Evolutionary conservation across 2,888 invertebrate genomes (phyloP).

Genomic region (Apodemia mormo): DNA sequence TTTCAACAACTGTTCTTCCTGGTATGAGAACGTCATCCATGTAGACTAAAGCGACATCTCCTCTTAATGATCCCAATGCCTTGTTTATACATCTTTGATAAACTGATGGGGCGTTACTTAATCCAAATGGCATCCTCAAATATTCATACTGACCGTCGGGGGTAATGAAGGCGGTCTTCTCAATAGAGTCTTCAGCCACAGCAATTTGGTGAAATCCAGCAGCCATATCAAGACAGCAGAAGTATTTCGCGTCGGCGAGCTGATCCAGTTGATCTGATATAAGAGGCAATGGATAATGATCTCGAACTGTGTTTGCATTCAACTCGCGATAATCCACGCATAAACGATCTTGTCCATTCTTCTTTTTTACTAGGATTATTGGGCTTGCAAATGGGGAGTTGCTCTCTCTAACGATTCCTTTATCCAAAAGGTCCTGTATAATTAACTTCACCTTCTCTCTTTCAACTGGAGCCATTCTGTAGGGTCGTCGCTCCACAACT

Average conservation of each 20-base stretch:
- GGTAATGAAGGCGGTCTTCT: conserved; percentile 27
- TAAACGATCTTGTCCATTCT: conserved; percentile 31
- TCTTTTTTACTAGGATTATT: conserved; percentile 33
- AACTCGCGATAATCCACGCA: conserved; percentile 40
- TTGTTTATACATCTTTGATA: conserved; percentile 45
- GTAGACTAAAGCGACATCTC: conserved; percentile 21
- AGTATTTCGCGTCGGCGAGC: conserved; percentile 31
- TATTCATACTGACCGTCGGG: conserved; percentile 30
- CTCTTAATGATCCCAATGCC: conserved; percentile 27
- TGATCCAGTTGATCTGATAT: conserved; percentile 29
- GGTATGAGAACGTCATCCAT: conserved; percentile 32
- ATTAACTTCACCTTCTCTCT: conserved; percentile 38
- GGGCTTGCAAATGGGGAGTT: conserved; percentile 43
- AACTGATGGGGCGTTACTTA: conserved; percentile 42
- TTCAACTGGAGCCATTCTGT: conserved; percentile 37
- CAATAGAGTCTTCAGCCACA: conserved; percentile 29
- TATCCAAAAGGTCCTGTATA: conserved; percentile 32
- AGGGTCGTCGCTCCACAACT: conserved; percentile 32
- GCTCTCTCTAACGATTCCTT: conserved; percentile 40
- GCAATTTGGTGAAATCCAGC: conserved; percentile 40
- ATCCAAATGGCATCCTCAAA: conserved; percentile 28
- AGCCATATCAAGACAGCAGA: conserved; percentile 39
- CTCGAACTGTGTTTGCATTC: conserved; percentile 39
- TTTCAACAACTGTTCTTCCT: conserved; percentile 17
- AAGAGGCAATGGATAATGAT: conserved; percentile 34